A percentile compares a stretch with the other conserved stretches of the same genome.
These are phyloP conservation scores for Vandiemenella viatica DNA, from an alignment of 2,888 invertebrate genomes.

Conservation along the genomic window DNA sequence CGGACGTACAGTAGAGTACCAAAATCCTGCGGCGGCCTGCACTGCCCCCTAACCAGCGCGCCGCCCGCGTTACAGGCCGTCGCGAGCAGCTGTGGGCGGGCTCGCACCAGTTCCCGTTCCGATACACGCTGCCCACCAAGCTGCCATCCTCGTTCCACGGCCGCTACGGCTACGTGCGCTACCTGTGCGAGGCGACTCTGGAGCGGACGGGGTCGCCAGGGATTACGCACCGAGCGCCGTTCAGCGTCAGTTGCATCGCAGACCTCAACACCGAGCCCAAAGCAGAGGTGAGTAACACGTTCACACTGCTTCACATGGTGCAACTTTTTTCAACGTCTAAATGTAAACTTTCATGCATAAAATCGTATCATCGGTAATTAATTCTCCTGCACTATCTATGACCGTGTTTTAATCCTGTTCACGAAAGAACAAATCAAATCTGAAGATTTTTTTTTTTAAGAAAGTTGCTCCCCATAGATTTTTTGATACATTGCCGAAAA, in stretches of 20 bases:
- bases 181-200: constrained; percentile 23
- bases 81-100: constrained; percentile 21
- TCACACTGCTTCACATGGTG: neutral
- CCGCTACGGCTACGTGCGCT: constrained; percentile 21
- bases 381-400: too few species aligned
- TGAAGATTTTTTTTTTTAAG: too few species aligned
- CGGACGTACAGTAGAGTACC: too few species aligned
- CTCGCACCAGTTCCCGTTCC: constrained; percentile 20
- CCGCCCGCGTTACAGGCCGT: constrained; percentile 17
- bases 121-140: constrained; percentile 21
- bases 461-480: too few species aligned
- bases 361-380: too few species aligned
- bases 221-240: constrained; percentile 18
- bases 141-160: constrained; percentile 22
- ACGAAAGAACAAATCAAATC: too few species aligned
- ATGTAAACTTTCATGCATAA: too few species aligned
- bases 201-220: constrained; percentile 20
- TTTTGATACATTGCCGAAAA: too few species aligned
- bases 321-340: too few species aligned
- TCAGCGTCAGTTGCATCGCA: constrained; percentile 21
- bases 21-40: too few species aligned
- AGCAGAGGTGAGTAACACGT: constrained; percentile 19
- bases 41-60: too few species aligned
- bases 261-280: constrained; percentile 23
- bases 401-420: too few species aligned